phyloP scores from a whole-genome alignment of 2,888 invertebrate genomes.

The Micropterix aruncella region DNA sequence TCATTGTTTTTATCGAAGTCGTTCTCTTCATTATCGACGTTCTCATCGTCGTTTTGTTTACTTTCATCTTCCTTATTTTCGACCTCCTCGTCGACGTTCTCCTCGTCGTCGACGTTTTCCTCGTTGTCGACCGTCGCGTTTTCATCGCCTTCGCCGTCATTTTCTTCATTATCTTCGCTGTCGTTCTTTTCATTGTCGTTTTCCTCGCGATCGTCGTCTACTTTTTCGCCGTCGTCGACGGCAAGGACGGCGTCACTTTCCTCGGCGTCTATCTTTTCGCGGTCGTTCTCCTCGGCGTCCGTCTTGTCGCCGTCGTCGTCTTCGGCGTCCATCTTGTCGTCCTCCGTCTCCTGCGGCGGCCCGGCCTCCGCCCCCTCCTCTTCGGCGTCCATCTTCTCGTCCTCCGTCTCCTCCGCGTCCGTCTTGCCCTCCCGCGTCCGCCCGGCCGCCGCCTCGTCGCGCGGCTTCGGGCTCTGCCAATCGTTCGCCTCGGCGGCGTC shows the following conservation, averaged over 20 bases:
- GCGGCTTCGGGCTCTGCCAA: constrained; percentile 9
- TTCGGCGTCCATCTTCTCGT: background rate
- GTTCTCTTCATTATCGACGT: background rate
- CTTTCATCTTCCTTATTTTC: constrained; percentile 1
- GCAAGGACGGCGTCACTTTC: too few relatives aligned
- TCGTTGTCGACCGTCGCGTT: constrained; percentile 8
- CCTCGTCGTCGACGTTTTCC: background rate
- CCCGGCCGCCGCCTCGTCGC: background rate
- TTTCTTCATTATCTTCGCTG: constrained; percentile 1
- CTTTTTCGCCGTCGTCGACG: constrained; percentile 1
- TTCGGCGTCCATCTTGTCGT: constrained; percentile 18
- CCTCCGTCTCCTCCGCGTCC: background rate
- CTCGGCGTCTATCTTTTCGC: too few relatives aligned
- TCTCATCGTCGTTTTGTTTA: background rate
- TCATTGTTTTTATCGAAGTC: background rate
- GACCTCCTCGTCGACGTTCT: constrained; percentile 3
- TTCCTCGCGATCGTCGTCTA: constrained; percentile 2
- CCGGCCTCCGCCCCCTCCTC: constrained; percentile 1
- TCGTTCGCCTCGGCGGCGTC: constrained; percentile 13
- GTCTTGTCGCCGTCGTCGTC: constrained; percentile 29
- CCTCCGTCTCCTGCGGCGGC: background rate
- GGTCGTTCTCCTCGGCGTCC: constrained; percentile 22
- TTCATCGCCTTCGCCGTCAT: constrained; percentile 1
- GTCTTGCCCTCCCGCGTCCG: background rate
- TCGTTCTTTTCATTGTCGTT: constrained; percentile 1